Conservation (phyloP, 2,113 vertebrate genomes). For the Helogale parvula region DNA sequence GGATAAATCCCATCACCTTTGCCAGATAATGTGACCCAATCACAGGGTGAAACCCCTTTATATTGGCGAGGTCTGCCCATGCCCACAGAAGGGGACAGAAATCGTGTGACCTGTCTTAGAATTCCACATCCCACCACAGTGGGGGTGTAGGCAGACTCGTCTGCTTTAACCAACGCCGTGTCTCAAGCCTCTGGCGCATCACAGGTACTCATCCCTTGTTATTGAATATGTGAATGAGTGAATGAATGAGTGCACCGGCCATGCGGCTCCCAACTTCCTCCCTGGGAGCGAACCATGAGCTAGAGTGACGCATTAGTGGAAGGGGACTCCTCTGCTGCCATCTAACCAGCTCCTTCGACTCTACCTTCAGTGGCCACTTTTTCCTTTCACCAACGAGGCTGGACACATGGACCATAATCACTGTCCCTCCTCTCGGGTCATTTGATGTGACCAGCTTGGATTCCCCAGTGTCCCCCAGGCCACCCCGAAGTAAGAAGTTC, state of each 20-base stretch:
- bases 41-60: background rate
- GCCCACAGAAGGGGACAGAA: background rate
- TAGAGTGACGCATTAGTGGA: background rate
- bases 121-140: background rate
- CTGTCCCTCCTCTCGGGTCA: background rate
- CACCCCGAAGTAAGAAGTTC: slow-evolving; percentile 83
- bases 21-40: background rate
- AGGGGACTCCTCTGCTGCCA: background rate
- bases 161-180: fast-evolving
- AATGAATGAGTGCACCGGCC: background rate
- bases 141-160: no score
- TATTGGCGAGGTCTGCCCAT: fast-evolving
- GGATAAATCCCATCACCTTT: background rate
- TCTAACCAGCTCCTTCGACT: background rate
- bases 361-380: background rate
- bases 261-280: background rate
- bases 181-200: background rate
- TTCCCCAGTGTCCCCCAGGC: slow-evolving; percentile 61
- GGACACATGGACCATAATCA: fast-evolving
- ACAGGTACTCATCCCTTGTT: background rate
- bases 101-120: background rate
- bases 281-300: no score
- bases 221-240: background rate
- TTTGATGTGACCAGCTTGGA: background rate
- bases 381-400: background rate